Evolutionary conservation across 2,797 vertebrate genomes (phyloP).

Genomic region (Eurystomus glaucurus): DNA sequence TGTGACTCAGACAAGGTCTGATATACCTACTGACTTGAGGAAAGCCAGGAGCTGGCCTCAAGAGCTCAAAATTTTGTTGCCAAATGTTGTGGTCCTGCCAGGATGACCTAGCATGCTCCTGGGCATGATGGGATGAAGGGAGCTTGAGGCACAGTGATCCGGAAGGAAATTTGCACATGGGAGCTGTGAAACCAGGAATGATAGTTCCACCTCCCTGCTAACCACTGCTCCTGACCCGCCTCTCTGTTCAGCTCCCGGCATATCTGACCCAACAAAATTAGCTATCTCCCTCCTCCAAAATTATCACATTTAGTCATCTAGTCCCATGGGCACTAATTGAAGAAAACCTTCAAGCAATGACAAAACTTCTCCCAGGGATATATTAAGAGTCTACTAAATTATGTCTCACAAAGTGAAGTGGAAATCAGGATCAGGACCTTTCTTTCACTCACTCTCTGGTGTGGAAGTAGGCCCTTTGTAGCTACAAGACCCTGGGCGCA

Average conservation of each 20-base stretch:
- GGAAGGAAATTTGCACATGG: neutral
- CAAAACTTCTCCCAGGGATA: neutral
- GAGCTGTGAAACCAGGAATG: neutral
- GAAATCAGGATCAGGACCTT: neutral
- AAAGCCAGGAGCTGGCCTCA: neutral
- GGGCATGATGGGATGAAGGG: neutral
- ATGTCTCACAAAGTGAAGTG: neutral
- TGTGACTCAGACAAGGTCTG: neutral
- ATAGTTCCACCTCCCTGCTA: neutral
- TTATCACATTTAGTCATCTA: neutral
- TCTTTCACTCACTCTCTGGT: neutral
- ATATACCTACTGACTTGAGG: neutral
- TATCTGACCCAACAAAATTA: neutral
- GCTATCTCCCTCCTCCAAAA: neutral
- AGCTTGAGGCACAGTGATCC: fast-evolving
- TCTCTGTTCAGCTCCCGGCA: neutral
- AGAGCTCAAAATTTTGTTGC: neutral
- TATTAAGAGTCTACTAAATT: neutral
- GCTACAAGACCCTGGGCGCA: fast-evolving
- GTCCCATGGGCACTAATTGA: neutral
- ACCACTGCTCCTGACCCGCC: neutral
- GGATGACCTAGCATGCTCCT: fast-evolving
- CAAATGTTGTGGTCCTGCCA: neutral
- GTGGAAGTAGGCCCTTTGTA: neutral
- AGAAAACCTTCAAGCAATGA: neutral